A percentile compares a stretch with the other conserved stretches of the same genome.
Evolutionary conservation across 2,113 vertebrate species (phyloP).

Genomic region (Actinemys pallida): DNA sequence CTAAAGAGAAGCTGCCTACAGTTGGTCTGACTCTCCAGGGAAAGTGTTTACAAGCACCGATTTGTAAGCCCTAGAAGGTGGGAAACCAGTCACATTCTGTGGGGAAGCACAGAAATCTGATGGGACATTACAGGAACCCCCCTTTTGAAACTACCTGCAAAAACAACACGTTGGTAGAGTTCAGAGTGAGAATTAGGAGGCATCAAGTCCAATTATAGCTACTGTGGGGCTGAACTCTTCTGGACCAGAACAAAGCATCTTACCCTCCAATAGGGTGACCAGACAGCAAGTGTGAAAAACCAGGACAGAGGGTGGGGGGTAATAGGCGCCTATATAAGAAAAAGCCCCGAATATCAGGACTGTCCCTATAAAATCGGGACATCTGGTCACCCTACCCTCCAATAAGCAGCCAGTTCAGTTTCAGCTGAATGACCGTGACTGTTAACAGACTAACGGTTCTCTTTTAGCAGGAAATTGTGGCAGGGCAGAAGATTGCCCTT

Average conservation of each 20-base stretch:
- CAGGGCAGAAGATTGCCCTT: background rate
- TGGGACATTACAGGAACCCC: background rate
- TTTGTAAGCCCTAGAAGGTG: background rate
- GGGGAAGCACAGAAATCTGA: background rate
- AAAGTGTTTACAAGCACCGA: background rate
- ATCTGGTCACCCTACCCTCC: background rate
- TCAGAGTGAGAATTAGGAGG: background rate
- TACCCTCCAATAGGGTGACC: background rate
- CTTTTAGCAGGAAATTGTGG: background rate
- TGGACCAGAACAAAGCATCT: conserved; percentile 27
- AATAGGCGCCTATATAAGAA: too few relatives aligned
- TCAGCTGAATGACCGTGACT: background rate
- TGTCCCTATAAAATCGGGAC: too few relatives aligned
- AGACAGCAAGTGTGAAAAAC: too few relatives aligned
- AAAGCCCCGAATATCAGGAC: too few relatives aligned
- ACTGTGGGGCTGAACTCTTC: background rate
- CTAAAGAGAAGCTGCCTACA: background rate
- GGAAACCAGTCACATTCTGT: background rate
- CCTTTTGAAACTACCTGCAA: background rate
- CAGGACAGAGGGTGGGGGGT: too few relatives aligned
- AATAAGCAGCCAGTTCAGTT: background rate
- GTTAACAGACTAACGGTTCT: background rate
- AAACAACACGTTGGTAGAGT: background rate
- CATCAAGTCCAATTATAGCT: background rate
- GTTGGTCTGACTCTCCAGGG: background rate